Base-by-base conservation (phyloP, 1,140 invertebrate genomes). In the Linepithema humile region DNA sequence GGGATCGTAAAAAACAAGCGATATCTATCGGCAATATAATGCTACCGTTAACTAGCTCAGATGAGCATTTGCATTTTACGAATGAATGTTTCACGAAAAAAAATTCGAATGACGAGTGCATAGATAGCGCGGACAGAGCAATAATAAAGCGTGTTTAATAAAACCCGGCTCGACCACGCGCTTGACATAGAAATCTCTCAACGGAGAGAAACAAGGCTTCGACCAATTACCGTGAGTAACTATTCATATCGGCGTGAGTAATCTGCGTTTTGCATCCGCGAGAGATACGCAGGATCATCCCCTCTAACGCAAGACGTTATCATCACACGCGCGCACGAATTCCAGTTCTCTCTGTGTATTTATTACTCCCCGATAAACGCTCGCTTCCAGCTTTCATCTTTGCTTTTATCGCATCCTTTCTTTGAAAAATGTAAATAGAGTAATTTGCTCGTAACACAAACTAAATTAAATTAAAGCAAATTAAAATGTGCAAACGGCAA, bases 181-280 rank as follows among this genome's bases (percentile, higher is more conserved):
- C 10, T n/a, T n/a, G n/a, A n/a, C 20, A 32, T 60, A 35, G 32
- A 69, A 65, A 85, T 50, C 17, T 70, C 67, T 48, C n/a, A 23
- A 43, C n/a, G n/a, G n/a, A n/a, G 50, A 32, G 60, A 83, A 87
- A 77, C 74, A 77, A 82, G 60, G 70, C 62, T 53, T 73, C 83
- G 57, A 90, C 88, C 88, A 90, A 89, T 90, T 89, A 89, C 82
- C 55, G 72, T 59, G 32, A 82, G 77, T 82, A 88, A 88, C 88
- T 88, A 90, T 90, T 87, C 87, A 88, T 90, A 90, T 90, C 82
- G 74, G 57, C 60, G 45, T 72, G 69, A 86, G 50, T 84, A 77
- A 88, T 90, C 77, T 89, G 48, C 80, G 50, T 43, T 32, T 64
- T 50, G 38, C 53, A 57, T 85, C 60, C 57, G 38, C 50, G 40